Conservation (phyloP, 1,140 invertebrate genomes). For the Heliothis virescens region DNA sequence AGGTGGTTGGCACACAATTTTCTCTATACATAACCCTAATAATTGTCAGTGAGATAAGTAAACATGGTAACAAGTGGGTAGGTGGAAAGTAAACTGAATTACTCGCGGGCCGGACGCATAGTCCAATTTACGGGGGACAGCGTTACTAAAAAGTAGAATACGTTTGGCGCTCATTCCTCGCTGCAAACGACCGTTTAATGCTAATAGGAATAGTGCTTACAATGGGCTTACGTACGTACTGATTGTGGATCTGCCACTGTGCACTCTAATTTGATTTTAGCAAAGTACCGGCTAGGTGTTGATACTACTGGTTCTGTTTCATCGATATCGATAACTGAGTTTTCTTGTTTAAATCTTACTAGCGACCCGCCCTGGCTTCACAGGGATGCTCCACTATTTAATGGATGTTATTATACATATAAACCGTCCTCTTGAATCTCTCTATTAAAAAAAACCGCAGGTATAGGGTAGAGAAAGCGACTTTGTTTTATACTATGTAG, state of each 20-base stretch:
- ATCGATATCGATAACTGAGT: neutral
- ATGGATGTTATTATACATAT: too few relatives aligned
- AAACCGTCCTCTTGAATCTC: too few relatives aligned
- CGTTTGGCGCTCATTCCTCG: conserved; percentile 45
- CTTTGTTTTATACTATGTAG: too few relatives aligned
- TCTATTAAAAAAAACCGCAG: too few relatives aligned
- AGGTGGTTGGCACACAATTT: conserved; percentile 1
- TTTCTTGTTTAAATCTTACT: neutral
- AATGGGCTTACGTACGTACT: conserved; percentile 58
- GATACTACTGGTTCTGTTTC: neutral
- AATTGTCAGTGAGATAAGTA: conserved; percentile 49
- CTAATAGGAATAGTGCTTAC: conserved; percentile 63
- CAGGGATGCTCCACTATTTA: too few relatives aligned
- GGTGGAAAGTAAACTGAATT: conserved; percentile 57
- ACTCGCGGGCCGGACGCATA: conserved; percentile 59
- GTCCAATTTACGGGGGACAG: conserved; percentile 63
- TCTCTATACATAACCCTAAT: conserved; percentile 32
- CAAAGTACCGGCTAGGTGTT: conserved; percentile 17
- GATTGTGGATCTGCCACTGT: conserved; percentile 36
- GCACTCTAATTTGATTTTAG: conserved; percentile 53
- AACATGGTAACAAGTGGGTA: conserved; percentile 56
- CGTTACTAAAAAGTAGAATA: conserved; percentile 61
- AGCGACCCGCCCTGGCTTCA: too few relatives aligned
- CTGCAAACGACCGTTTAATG: conserved; percentile 61
- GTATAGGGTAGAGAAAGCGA: too few relatives aligned